Evolutionary conservation across 2,113 vertebrate genomes (phyloP), one percentile per base, ranked within the genome.

Genomic region (Aspiorhynchus laticeps): DNA sequence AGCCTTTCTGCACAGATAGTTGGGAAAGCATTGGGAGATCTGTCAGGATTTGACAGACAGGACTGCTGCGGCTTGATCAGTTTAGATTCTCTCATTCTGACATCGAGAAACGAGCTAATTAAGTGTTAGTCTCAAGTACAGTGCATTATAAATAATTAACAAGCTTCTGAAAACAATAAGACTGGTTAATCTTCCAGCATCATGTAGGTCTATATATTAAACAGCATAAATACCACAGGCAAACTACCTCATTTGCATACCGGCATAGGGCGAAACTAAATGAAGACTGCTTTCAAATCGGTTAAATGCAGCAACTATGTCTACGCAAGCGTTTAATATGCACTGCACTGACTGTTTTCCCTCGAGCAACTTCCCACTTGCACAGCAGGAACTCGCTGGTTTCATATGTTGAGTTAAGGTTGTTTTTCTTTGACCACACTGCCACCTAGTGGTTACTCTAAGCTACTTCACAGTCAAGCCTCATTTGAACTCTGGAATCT

Each of bases 401-500:
- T 31, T 65, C 56, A 17, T n/a, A 53, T 28, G 63, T 12, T 5
- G 12, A 38, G 75, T 9, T 21, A 10, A 11, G 8, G 0, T 8
- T 1, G 7, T 8, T 43, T n/a, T 78, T 43, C 31, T 86, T 80
- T 59, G 74, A 26, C 21, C 38, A 76, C 51, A 76, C 88, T 89
- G 90, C 90, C 92, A 83, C 80, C 91, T 88, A 79, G 89, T 87
- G 93, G 51, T 51, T 5, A 84, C 1, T 46, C 24, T 2, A 33
- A 24, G 6, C 17, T 4, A 2, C 26, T 7, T 51, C 80, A 81
- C 79, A 19, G 24, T 31, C 41, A 31, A 56, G 38, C 59, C 8
- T 67, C 1, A 43, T 65, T 11, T 65, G 59, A 81, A 79, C n/a
- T 63, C n/a, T 65, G 31, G 7, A 31, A 69, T 33, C n/a, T 5